Conservation (phyloP, 2,113 vertebrate genomes). For the Octodon degus region DNA sequence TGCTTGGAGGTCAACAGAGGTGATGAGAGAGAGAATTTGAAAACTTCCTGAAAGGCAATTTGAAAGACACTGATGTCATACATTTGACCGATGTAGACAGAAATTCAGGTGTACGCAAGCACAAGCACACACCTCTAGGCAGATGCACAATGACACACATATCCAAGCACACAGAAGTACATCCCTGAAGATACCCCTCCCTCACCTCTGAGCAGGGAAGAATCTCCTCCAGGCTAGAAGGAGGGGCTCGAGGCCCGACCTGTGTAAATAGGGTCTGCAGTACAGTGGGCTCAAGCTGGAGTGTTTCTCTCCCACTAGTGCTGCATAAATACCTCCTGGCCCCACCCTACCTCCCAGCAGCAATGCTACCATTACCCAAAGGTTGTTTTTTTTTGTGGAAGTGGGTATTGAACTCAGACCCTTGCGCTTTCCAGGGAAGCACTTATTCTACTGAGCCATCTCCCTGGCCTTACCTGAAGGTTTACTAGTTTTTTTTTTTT, state of each 20-base stretch:
- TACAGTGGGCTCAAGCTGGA: neutral
- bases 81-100: neutral
- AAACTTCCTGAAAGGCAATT: neutral
- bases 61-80: neutral
- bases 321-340: neutral
- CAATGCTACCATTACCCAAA: neutral
- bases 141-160: neutral
- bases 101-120: neutral
- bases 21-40: neutral
- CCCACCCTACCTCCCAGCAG: accelerated
- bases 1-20: neutral
- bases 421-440: too few relatives aligned
- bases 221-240: neutral
- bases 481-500: too few relatives aligned
- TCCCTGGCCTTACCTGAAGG: too few relatives aligned
- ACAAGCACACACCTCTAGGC: neutral
- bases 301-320: neutral
- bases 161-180: neutral
- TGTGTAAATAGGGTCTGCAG: neutral
- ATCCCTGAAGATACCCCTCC: accelerated
- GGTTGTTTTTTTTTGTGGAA: neutral
- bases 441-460: too few relatives aligned
- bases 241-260: neutral
- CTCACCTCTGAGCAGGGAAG: neutral
- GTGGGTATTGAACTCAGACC: too few relatives aligned